Evolutionary conservation across 2,113 vertebrate species (phyloP).

Genomic region (Meleagris gallopavo): DNA sequence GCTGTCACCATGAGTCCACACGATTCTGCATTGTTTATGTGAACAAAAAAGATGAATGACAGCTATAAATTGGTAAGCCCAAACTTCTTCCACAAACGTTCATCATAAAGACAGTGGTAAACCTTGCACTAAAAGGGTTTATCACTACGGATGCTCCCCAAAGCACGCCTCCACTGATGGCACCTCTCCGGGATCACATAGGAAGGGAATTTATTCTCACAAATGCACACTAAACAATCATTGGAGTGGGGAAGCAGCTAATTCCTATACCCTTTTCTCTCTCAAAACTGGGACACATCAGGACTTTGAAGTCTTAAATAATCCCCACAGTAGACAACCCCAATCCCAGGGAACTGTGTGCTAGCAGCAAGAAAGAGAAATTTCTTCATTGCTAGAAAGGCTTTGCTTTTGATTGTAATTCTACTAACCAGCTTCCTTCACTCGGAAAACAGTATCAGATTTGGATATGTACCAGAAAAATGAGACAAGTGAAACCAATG

Average conservation of each 20-base stretch:
- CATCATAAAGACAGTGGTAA: neutral
- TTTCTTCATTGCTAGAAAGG: constrained; percentile 31
- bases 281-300: constrained; percentile 40
- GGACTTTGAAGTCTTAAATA: constrained; percentile 52
- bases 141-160: neutral
- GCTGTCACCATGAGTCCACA: neutral
- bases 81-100: neutral
- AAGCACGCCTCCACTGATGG: neutral
- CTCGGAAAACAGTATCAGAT: neutral
- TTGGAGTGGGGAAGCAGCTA: neutral
- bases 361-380: neutral
- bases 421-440: constrained; percentile 7
- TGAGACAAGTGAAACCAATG: neutral
- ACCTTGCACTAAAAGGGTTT: neutral
- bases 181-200: neutral
- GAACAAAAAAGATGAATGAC: neutral
- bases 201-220: neutral
- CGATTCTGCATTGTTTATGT: neutral
- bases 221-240: neutral
- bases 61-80: neutral
- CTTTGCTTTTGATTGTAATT: constrained; percentile 30
- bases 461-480: neutral
- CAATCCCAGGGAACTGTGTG: neutral
- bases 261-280: constrained; percentile 1
- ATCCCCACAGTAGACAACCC: neutral